A percentile compares a stretch with the other conserved stretches of the same genome.
phyloP scores from a whole-genome alignment of 2,113 vertebrate genomes.

The Dicentrarchus labrax region DNA sequence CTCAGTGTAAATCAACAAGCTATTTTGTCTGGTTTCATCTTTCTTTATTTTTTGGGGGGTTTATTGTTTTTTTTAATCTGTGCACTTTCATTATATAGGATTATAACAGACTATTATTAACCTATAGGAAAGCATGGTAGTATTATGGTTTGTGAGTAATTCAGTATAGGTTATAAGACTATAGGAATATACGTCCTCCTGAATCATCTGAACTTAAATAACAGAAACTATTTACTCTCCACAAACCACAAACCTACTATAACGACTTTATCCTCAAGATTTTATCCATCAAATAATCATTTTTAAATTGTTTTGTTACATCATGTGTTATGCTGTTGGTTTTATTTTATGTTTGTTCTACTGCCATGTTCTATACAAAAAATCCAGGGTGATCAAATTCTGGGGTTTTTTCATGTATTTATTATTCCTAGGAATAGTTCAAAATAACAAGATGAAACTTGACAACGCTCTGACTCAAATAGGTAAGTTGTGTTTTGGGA shows the following conservation, averaged over 20 bases:
- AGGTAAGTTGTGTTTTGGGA: conserved; percentile 90
- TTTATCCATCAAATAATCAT: conserved; percentile 85
- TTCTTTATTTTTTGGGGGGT: conserved; percentile 69
- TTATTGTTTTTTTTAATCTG: conserved; percentile 85
- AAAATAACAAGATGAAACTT: conserved; percentile 98
- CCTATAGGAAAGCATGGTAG: conserved; percentile 86
- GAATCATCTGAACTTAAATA: conserved; percentile 78
- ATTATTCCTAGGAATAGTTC: conserved; percentile 99
- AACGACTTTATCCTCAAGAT: conserved; percentile 83
- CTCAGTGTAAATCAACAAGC: conserved; percentile 59
- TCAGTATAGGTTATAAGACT: conserved; percentile 62
- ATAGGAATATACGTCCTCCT: conserved; percentile 61
- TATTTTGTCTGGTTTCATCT: conserved; percentile 70
- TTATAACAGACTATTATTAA: conserved; percentile 86
- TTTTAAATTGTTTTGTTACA: conserved; percentile 85
- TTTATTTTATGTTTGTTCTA: conserved; percentile 88
- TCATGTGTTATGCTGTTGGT: conserved; percentile 78
- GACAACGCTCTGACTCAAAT: conserved; percentile 93
- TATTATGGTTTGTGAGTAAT: conserved; percentile 85
- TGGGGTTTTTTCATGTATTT: conserved; percentile 98
- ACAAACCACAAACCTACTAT: conserved; percentile 84
- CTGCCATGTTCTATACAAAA: conserved; percentile 93
- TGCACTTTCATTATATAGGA: conserved; percentile 95
- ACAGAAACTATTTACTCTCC: conserved; percentile 70
- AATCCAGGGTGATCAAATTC: conserved; percentile 98